These are phyloP conservation scores for Sympetrum striolatum DNA, from an alignment of 2,888 invertebrate genomes.

Conservation along the genomic window DNA sequence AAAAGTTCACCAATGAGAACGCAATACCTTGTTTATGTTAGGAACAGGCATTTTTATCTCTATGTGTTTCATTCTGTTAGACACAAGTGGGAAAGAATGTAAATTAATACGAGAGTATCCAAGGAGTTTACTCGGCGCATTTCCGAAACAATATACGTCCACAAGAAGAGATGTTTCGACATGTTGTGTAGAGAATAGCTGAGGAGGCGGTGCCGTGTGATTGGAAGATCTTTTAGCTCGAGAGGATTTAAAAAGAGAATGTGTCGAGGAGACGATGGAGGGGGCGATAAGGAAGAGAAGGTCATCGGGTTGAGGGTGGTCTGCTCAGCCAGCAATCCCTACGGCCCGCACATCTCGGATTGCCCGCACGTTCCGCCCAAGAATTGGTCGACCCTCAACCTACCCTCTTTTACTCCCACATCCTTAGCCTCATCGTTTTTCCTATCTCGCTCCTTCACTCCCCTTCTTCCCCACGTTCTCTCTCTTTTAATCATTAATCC, in stretches of 20 bases:
- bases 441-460: not conserved
- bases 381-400: not conserved
- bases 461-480: not conserved
- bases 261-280: not conserved
- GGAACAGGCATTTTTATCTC: no score
- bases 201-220: not conserved
- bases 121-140: no score
- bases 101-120: no score
- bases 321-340: slow-evolving; percentile 22
- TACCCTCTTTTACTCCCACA: not conserved
- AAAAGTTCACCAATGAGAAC: no score
- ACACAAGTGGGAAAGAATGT: no score
- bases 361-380: not conserved
- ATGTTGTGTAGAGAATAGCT: not conserved
- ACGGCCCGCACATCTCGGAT: slow-evolving; percentile 1
- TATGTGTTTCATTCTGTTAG: no score
- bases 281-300: not conserved
- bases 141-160: not conserved
- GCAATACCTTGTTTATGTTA: no score
- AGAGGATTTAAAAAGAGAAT: not conserved
- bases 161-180: not conserved
- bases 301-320: not conserved
- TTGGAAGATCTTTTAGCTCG: not conserved
- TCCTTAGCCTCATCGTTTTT: no score
- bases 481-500: not conserved